Evolutionary conservation across 2,797 vertebrate species (phyloP).

Genomic region (Anniella stebbinsi): DNA sequence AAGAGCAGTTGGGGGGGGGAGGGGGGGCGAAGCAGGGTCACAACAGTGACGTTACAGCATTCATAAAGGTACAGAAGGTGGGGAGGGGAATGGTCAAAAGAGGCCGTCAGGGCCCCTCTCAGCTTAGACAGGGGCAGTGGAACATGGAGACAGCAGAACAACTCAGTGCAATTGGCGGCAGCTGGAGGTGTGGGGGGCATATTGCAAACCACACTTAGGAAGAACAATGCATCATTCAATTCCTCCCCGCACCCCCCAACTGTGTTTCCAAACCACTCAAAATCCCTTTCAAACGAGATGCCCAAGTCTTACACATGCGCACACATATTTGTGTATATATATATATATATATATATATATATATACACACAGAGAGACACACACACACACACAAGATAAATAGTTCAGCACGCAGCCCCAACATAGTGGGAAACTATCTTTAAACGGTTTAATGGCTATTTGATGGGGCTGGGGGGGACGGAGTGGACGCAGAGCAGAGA

Average conservation of each 20-base stretch:
- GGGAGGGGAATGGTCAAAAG: conserved; percentile 80
- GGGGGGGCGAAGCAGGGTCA: not conserved
- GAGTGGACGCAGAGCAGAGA: conserved; percentile 32
- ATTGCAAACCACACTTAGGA: conserved; percentile 67
- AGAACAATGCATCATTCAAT: conserved; percentile 46
- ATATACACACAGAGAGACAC: too few species aligned
- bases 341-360: too few species aligned
- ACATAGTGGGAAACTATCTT: conserved; percentile 60
- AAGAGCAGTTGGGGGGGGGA: rapidly evolving
- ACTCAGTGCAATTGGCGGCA: conserved; percentile 89
- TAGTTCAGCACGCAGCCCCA: conserved; percentile 67
- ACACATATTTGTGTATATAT: too few species aligned
- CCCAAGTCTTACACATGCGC: conserved; percentile 68
- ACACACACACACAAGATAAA: conserved; percentile 75
- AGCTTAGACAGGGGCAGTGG: conserved; percentile 63
- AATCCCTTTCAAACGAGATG: conserved; percentile 63
- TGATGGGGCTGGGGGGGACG: conserved; percentile 41
- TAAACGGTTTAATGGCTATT: conserved; percentile 61
- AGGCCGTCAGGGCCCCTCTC: conserved; percentile 58
- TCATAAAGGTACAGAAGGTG: conserved; percentile 78
- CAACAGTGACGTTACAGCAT: conserved; percentile 50
- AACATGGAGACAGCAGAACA: conserved; percentile 80
- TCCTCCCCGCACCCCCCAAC: not conserved
- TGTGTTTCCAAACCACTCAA: conserved; percentile 68
- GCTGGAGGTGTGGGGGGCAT: conserved; percentile 65